phyloP scores from a whole-genome alignment of 2,888 invertebrate genomes.

The Oxycera nigricornis region DNA sequence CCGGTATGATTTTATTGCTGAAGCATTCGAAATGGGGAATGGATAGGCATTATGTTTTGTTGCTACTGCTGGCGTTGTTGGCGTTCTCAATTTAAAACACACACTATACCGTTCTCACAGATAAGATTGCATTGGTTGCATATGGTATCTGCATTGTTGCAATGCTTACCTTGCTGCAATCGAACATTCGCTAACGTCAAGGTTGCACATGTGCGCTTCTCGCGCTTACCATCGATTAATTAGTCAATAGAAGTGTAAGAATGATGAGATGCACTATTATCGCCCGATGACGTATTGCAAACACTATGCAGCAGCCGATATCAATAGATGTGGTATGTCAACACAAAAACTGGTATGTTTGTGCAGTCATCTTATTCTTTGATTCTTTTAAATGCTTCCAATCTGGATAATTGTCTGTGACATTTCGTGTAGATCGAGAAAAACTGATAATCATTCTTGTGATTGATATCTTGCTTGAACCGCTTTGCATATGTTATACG shows the following conservation, averaged over 20 bases:
- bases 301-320: neutral
- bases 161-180: neutral
- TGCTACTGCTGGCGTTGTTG: neutral
- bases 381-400: neutral
- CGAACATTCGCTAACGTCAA: constrained; percentile 6
- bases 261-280: constrained; percentile 39
- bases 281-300: constrained; percentile 21
- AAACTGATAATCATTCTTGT: neutral
- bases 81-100: neutral
- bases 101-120: constrained; percentile 8
- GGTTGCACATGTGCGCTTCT: constrained; percentile 30
- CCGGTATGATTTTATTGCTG: constrained; percentile 27
- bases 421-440: constrained; percentile 30
- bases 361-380: neutral
- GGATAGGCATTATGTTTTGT: neutral
- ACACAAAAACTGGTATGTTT: neutral
- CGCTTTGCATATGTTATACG: too few relatives aligned
- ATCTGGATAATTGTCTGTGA: constrained; percentile 29
- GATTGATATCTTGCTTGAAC: neutral
- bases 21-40: neutral
- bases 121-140: neutral
- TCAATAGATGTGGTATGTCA: neutral
- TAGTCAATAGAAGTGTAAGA: constrained; percentile 39
- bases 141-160: neutral
- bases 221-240: constrained; percentile 26